Base-by-base conservation (phyloP, 2,888 invertebrate species). In the Ophion costatus region DNA sequence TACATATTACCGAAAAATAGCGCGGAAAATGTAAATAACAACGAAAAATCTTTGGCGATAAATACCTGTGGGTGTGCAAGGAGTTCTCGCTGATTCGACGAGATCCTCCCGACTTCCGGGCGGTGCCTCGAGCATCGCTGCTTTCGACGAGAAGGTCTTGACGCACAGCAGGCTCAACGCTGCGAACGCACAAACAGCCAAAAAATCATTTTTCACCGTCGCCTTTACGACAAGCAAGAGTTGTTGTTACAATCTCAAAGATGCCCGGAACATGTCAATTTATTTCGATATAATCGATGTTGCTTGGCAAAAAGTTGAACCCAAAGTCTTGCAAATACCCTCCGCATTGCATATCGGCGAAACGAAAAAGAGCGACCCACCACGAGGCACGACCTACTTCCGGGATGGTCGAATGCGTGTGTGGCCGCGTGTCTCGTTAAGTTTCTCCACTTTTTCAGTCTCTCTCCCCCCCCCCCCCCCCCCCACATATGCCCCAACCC, bases 151-250 rank as follows among this genome's bases (percentile, higher is more conserved):
- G 81, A 92, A 92, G 90, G 92, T 91, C 87, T 91, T 92, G 80
- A 91, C 91, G 89, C 93, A 92, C 88, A 93, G 92, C 93, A 93
- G 92, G 92, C 93, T 92, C 84, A 93, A 89, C 90, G 93, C 93
- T 93, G 88, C 1, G 90, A 91, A 38, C 22, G 70, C 29, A 59
- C 9, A 22, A 22, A 20, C 22, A 24, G n/a, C n/a, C n/a, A 71
- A 78, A 66, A 57, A 11, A 10, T 24, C 22, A 76, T 67, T 24
- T 42, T 57, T 69, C 22, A 78, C 38, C 17, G 24, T 24, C 24
- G 24, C n/a, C n/a, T 24, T 24, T 24, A 24, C 24, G 24, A 24
- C 24, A 2, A 2, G 24, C 1, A 24, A 24, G 24, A 24, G 24
- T 24, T 24, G 24, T 24, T 24, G 24, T 24, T 24, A 24, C 24